Evolutionary conservation across 1,140 invertebrate genomes (phyloP).

Genomic region (Lanistes nyassanus): DNA sequence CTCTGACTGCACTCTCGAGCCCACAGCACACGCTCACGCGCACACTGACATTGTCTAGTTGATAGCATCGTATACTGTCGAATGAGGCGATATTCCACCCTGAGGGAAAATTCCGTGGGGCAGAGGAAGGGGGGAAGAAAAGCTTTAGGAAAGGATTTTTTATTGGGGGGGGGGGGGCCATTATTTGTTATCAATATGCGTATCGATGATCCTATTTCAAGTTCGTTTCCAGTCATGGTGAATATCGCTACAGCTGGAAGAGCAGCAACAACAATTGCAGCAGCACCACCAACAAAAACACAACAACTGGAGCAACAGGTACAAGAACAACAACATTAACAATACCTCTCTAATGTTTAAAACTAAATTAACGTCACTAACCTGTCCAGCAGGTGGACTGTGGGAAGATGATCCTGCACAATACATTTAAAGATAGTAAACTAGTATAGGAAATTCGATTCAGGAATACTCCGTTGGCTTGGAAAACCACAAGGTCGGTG

Average conservation of each 20-base stretch:
- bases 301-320: background rate
- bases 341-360: background rate
- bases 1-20: too few relatives aligned
- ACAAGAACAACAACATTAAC: background rate
- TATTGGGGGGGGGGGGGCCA: background rate
- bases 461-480: background rate
- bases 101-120: too few relatives aligned
- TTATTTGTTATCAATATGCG: background rate
- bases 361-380: background rate
- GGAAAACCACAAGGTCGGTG: too few relatives aligned
- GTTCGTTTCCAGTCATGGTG: background rate
- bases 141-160: background rate
- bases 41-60: too few relatives aligned
- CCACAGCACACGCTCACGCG: too few relatives aligned
- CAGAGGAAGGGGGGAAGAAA: background rate
- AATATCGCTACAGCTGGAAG: background rate
- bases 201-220: background rate
- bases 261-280: slow-evolving; percentile 2
- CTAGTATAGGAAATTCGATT: background rate
- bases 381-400: background rate
- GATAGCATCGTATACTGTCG: too few relatives aligned
- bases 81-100: too few relatives aligned
- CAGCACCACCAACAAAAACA: slow-evolving; percentile 6
- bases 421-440: background rate
- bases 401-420: background rate